Base-by-base conservation (phyloP, 2,797 vertebrate genomes). In the Rhinophrynus dorsalis region DNA sequence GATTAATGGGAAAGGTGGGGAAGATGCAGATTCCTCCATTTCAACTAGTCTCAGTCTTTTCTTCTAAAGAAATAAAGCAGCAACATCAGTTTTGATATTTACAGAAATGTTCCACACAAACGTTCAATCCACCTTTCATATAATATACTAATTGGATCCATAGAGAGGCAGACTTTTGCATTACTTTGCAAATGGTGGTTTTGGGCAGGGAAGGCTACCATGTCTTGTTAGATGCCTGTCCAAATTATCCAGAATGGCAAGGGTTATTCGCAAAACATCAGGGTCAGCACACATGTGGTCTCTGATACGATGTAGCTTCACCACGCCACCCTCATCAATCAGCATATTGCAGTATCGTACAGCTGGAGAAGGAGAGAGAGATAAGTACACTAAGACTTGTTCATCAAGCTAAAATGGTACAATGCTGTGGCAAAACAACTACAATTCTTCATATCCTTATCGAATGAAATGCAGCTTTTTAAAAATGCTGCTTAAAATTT, bases 331-430 rank as follows among this genome's bases (percentile, higher is more conserved):
- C 83, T 99, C 97, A 83, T 98, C 96, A 80, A 99, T 86, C 84
- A 99, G 77, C 97, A 99, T 99, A 84, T 93, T 98, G 90, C 97
- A 99, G 78, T 99, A 99, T 6, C 97, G 93, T 52, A 92, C 74
- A 1, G 96, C 96, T 94, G 88, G 58, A 80, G 24, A 52, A 2
- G 3, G 32, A 26, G 13, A 51, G 15, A 3, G 21, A 21, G 7
- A 44, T 8, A 9, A 24, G 7, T 2, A 37, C 17, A 60, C 23
- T 15, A 1, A 15, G 6, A 48, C 4, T 18, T 15, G 5, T 18
- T 7, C 40, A n/a, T n/a, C n/a, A n/a, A n/a, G n/a, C n/a, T n/a
- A n/a, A n/a, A n/a, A n/a, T n/a, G n/a, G n/a, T n/a, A 44, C 5
- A 17, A 38, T 38, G 37, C n/a, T n/a, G n/a, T n/a, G n/a, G n/a